These are phyloP conservation scores for Rapana venosa DNA, from an alignment of 2,888 invertebrate species.

Conservation along the genomic window DNA sequence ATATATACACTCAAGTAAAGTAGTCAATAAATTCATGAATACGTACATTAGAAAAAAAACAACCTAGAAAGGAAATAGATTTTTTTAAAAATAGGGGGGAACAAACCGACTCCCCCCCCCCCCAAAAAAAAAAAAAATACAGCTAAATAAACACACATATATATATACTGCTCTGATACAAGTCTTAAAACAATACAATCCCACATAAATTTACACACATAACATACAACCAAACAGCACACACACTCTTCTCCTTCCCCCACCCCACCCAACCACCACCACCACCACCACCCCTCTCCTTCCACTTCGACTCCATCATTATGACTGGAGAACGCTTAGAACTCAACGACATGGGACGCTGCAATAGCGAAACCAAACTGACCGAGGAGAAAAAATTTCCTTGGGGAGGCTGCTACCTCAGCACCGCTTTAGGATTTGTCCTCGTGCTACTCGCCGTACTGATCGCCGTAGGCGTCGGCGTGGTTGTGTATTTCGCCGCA, in stretches of 20 bases:
- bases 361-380: conserved; percentile 43
- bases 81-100: not conserved
- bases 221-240: not conserved
- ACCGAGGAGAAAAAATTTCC: conserved; percentile 43
- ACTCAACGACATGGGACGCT: conserved; percentile 43
- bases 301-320: not conserved
- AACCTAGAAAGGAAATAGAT: not conserved
- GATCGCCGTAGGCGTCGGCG: conserved; percentile 57
- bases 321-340: conserved; percentile 47
- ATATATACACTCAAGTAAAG: not conserved
- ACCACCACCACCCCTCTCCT: not conserved
- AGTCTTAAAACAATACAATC: not conserved
- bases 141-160: not conserved
- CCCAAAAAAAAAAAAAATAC: not conserved
- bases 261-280: not conserved
- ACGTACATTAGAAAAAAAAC: not conserved
- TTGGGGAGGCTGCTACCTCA: conserved; percentile 54
- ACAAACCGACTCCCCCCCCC: not conserved
- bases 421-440: conserved; percentile 54
- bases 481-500: conserved; percentile 60
- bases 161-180: no score
- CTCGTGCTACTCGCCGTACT: conserved; percentile 54
- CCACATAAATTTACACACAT: not conserved
- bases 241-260: not conserved
- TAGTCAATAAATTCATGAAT: not conserved